A percentile compares a stretch with the other conserved stretches of the same genome.
phyloP scores from a whole-genome alignment of 1,140 invertebrate species.

The Odontomachus brunneus region DNA sequence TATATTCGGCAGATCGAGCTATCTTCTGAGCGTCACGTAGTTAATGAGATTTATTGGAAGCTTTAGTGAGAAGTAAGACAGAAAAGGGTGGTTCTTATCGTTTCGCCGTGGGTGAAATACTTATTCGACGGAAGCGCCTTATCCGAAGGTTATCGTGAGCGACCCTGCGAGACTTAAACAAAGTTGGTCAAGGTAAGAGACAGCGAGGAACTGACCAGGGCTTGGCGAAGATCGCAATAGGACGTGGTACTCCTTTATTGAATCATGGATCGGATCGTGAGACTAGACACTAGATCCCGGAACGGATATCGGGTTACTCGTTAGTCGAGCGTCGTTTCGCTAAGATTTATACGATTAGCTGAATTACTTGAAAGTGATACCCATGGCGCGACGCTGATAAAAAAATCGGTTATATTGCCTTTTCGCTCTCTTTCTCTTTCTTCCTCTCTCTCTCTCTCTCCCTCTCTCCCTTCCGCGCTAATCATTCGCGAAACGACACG shows the following conservation, averaged over 20 bases:
- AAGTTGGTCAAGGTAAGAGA: constrained; percentile 64
- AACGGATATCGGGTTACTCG: constrained; percentile 74
- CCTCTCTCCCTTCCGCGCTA: too few species aligned
- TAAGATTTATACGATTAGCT: constrained; percentile 73
- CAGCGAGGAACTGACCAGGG: not conserved
- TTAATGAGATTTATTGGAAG: constrained; percentile 71
- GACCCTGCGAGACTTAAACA: constrained; percentile 74
- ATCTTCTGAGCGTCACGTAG: constrained; percentile 1
- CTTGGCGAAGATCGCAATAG: constrained; percentile 46
- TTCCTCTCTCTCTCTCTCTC: too few species aligned
- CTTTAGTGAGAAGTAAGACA: constrained; percentile 58
- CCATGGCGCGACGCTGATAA: not conserved
- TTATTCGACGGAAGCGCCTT: constrained; percentile 73
- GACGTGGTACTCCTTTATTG: constrained; percentile 71
- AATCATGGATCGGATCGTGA: constrained; percentile 75
- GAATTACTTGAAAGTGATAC: constrained; percentile 63
- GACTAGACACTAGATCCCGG: constrained; percentile 73
- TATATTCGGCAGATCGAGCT: constrained; percentile 20
- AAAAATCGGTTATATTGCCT: constrained; percentile 2
- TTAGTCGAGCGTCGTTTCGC: constrained; percentile 63
- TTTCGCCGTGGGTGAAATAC: constrained; percentile 71
- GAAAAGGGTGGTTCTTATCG: constrained; percentile 65
- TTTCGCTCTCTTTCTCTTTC: too few species aligned
- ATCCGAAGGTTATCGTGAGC: constrained; percentile 73
- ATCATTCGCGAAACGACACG: too few species aligned